Base-by-base conservation (phyloP, 1,140 invertebrate species). In the Cepaea nemoralis region DNA sequence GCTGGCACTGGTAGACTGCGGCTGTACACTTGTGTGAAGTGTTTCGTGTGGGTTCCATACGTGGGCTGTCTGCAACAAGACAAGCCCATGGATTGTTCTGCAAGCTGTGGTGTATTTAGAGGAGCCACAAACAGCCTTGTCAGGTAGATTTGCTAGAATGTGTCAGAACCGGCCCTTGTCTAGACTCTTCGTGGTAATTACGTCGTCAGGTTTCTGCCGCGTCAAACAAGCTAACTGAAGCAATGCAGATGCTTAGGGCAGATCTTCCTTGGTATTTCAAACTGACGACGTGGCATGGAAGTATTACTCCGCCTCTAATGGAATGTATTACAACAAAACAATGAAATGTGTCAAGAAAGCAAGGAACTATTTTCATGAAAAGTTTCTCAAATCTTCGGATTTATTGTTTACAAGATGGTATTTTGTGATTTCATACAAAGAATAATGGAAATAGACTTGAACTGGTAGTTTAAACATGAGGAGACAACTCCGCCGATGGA, bases 401-500 rank as follows among this genome's bases (percentile, higher is more conserved):
- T 22, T 55, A 3, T 55, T 5, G 22, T 22, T 55, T 10, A 22
- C 22, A 55, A 14, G 8, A 5, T 24, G n/a, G 8, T 19, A 14
- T 55, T 55, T 24, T 22, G n/a, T n/a, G n/a, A n/a, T 55, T 24
- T 22, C 19, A 19, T 45, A 22, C n/a, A 24, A 10, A 22, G 22
- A 55, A 63, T 2, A 31, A 63, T 63, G 59, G 59, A 31, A 8
- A 63, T 27, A n/a, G 27, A 6, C 59, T 63, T 63, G 59, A 63
- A 10, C 27, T 27, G 59, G 27, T 63, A 3, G 27, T 27, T 27
- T 31, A 63, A 63, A 10, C 59, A 63, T 59, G 42, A 59, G n/a
- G 67, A 66, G 70, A 55, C 48, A 50, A 59, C 40, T 83, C 66
- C 69, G 80, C 5, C 75, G 76, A 66, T 55, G 73, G 37, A 74